These are phyloP conservation scores for Drosophila basisetae DNA, from an alignment of 2,888 invertebrate genomes.

Conservation along the genomic window DNA sequence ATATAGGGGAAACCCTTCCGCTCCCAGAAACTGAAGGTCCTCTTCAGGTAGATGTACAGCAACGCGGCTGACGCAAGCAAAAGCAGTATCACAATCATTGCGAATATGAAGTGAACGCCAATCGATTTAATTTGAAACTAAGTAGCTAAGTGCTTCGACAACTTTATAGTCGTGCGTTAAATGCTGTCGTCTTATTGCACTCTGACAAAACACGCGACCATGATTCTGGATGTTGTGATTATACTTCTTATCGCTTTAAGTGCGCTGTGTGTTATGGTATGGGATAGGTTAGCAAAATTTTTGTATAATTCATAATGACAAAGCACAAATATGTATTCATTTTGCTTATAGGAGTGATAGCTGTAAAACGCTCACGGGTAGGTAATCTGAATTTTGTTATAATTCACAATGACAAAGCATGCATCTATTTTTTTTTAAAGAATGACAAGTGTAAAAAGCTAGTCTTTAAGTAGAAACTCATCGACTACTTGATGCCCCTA, in stretches of 20 bases:
- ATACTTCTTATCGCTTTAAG: neutral
- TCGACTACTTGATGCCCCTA: neutral
- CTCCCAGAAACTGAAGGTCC: constrained; percentile 86
- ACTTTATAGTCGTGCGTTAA: constrained; percentile 31
- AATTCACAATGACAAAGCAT: neutral
- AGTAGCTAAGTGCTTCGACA: neutral
- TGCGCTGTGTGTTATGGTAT: neutral
- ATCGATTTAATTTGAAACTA: constrained; percentile 19
- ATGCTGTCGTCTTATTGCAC: neutral
- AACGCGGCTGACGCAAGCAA: constrained; percentile 48
- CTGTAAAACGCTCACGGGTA: no score
- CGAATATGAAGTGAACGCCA: neutral
- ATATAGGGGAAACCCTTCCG: constrained; percentile 87
- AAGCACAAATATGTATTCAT: neutral
- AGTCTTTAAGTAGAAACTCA: neutral
- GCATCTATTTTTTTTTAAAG: neutral
- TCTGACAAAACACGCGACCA: no score
- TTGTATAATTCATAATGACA: constrained; percentile 20
- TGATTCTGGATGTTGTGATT: neutral
- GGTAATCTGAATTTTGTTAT: neutral
- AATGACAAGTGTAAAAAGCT: neutral
- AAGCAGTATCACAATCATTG: constrained; percentile 47
- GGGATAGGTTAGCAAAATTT: neutral
- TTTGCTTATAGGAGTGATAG: neutral
- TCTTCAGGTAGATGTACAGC: constrained; percentile 67